Evolutionary conservation across 2,113 vertebrate genomes (phyloP).

Genomic region (Cyphomyrus plagiostoma): DNA sequence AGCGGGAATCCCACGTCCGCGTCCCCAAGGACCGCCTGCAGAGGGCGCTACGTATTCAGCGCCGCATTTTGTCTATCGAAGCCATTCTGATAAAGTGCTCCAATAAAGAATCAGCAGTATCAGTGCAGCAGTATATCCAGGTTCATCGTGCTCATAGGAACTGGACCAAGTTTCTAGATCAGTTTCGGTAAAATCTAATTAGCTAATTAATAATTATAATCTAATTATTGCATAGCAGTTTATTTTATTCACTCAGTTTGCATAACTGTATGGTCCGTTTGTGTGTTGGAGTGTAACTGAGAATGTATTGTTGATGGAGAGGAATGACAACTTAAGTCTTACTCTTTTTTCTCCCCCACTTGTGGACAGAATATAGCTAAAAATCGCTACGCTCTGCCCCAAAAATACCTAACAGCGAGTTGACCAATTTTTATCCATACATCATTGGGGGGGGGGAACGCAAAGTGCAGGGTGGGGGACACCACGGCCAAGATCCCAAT

Average conservation of each 20-base stretch:
- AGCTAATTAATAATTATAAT: neutral
- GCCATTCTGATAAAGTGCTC: neutral
- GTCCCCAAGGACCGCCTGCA: conserved; percentile 21
- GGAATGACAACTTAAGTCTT: neutral
- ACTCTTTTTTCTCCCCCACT: neutral
- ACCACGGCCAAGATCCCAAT: neutral
- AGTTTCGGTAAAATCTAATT: neutral
- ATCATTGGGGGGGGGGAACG: neutral
- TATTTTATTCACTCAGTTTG: neutral
- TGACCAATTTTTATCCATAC: neutral
- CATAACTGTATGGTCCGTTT: neutral
- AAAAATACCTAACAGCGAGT: neutral
- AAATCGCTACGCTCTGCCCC: neutral
- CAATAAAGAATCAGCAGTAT: neutral
- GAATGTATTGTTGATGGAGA: neutral
- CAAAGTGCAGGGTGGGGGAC: neutral
- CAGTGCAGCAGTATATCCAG: neutral
- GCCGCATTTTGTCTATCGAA: neutral
- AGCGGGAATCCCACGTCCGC: conserved; percentile 21
- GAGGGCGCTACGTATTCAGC: neutral
- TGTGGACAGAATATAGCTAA: neutral
- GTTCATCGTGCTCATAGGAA: neutral
- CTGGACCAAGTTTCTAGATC: neutral
- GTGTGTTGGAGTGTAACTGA: neutral
- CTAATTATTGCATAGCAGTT: neutral